A percentile compares a stretch with the other conserved stretches of the same genome.
phyloP scores from a whole-genome alignment of 2,113 vertebrate genomes.

The Tonatia bakeri region DNA sequence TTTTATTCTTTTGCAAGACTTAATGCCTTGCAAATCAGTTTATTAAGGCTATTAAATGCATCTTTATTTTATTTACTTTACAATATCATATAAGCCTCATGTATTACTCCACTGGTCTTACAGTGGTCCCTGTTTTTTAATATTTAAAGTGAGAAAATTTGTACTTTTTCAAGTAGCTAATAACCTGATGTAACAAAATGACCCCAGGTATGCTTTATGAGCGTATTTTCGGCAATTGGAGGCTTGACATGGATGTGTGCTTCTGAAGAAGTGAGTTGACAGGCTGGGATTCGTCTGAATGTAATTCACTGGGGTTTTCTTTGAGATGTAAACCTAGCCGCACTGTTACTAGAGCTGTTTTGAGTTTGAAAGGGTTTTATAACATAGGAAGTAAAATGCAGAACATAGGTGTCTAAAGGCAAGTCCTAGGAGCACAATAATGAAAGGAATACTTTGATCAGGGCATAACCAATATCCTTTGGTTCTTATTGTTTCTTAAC shows the following conservation, averaged over 20 bases:
- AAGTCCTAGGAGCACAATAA: not conserved
- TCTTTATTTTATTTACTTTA: constrained; percentile 9
- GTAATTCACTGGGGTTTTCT: not conserved
- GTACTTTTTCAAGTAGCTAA: constrained; percentile 8
- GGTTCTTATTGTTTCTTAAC: constrained; percentile 16
- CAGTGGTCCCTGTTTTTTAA: not conserved
- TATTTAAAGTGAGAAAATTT: not conserved
- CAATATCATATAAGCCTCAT: not conserved
- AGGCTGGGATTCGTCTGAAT: not conserved
- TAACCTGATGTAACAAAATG: not conserved
- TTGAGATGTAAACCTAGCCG: not conserved
- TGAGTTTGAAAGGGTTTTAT: not conserved
- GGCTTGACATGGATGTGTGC: not conserved
- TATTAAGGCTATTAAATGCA: not conserved
- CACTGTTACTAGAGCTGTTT: not conserved
- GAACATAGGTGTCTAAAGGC: not conserved
- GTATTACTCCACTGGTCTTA: not conserved
- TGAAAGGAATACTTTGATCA: not conserved
- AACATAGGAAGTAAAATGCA: not conserved
- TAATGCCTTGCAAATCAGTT: not conserved
- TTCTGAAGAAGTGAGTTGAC: not conserved
- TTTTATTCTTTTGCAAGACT: not conserved
- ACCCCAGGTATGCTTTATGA: not conserved
- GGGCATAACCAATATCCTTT: not conserved
- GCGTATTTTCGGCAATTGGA: not conserved